Conservation (phyloP, 2,888 invertebrate genomes). For the Synergus umbraculus region DNA sequence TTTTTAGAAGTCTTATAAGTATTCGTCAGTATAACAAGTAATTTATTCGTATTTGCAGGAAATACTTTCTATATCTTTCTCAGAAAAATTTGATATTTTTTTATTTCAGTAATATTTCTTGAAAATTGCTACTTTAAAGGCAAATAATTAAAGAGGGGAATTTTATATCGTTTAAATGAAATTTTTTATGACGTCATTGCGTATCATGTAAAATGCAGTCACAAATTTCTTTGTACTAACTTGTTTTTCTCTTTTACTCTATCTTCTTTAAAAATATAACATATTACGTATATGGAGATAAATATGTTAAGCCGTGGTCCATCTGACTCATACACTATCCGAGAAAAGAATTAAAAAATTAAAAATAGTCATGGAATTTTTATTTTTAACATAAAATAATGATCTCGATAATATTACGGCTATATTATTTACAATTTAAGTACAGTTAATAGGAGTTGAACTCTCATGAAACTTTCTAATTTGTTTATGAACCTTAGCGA, state of each 20-base stretch:
- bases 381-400: not conserved
- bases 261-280: not conserved
- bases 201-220: not conserved
- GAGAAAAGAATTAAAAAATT: not conserved
- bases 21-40: slow-evolving; percentile 31
- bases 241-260: not conserved
- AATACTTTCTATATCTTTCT: slow-evolving; percentile 14
- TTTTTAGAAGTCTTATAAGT: not conserved
- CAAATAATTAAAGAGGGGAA: not conserved
- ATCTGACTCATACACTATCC: slow-evolving; percentile 8
- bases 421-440: not conserved
- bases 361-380: no score
- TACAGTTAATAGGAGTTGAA: not conserved
- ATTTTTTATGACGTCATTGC: not conserved
- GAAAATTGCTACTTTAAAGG: not conserved
- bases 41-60: slow-evolving; percentile 23
- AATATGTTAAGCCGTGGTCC: slow-evolving; percentile 11
- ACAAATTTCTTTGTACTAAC: no score
- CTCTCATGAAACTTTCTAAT: slow-evolving; percentile 38
- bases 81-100: slow-evolving; percentile 1
- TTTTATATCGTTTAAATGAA: not conserved
- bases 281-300: not conserved
- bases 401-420: not conserved
- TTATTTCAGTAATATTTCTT: not conserved
- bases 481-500: slow-evolving; percentile 28